Conservation (phyloP, 1,140 invertebrate genomes). For the Zaprionus africanus region DNA sequence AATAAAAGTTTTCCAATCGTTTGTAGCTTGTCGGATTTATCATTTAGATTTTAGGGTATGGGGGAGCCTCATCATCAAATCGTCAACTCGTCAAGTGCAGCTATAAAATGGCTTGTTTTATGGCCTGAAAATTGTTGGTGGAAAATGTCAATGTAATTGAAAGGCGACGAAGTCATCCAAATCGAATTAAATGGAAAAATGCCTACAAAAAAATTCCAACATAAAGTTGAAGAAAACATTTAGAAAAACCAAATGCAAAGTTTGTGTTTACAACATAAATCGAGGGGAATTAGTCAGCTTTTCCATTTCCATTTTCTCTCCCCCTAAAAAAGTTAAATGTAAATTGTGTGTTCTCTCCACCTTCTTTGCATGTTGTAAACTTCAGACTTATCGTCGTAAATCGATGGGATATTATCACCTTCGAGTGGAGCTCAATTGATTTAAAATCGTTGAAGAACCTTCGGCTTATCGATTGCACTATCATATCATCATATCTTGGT, state of each 20-base stretch:
- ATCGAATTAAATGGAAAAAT: conserved; percentile 12
- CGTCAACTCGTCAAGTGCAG: conserved; percentile 45
- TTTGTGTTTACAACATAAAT: conserved; percentile 27
- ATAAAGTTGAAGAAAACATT: conserved; percentile 1
- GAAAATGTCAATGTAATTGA: conserved; percentile 42
- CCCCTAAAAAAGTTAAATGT: neutral
- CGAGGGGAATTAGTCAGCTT: conserved; percentile 30
- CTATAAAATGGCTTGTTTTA: conserved; percentile 53
- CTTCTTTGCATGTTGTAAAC: conserved; percentile 31
- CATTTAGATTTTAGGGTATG: neutral
- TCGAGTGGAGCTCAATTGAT: conserved; percentile 61
- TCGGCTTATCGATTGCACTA: neutral
- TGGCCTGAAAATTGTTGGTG: conserved; percentile 36
- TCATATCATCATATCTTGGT: conserved; percentile 20
- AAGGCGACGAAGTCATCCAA: conserved; percentile 23
- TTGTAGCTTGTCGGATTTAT: conserved; percentile 17
- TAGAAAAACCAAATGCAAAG: neutral
- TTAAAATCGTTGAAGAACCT: conserved; percentile 25
- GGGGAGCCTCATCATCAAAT: conserved; percentile 45
- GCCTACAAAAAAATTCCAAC: neutral
- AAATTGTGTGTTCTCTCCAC: neutral
- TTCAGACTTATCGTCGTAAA: conserved; percentile 55
- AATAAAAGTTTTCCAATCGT: conserved; percentile 58
- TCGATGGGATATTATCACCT: conserved; percentile 45
- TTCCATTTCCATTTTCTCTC: conserved; percentile 2